Evolutionary conservation across 37 sponge, comb jelly and placozoan genomes (phyloP).

Genomic region (Mnemiopsis leidyi): DNA sequence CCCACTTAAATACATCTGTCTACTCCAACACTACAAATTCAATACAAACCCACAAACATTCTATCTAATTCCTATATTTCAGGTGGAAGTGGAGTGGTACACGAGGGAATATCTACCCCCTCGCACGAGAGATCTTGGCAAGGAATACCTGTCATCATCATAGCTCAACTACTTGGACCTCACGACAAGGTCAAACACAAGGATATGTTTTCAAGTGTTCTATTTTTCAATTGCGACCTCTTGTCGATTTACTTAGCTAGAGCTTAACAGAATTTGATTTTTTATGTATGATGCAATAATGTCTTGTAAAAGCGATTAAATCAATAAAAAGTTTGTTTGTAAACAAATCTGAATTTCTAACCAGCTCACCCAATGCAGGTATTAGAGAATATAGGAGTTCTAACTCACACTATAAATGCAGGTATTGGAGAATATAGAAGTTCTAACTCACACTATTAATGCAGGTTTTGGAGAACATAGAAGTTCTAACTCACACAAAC

Average conservation of each 20-base stretch:
- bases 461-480: slow-evolving; percentile 19
- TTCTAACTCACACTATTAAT: slow-evolving; percentile 38
- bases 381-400: neutral
- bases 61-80: no score
- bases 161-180: slow-evolving; percentile 35
- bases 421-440: slow-evolving; percentile 18
- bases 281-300: no score
- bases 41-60: no score
- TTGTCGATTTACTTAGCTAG: no score
- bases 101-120: slow-evolving; percentile 7
- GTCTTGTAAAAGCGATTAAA: no score
- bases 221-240: no score
- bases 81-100: neutral
- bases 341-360: no score
- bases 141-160: slow-evolving; percentile 24
- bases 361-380: no score
- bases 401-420: slow-evolving; percentile 43
- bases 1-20: no score
- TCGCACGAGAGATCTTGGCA: slow-evolving; percentile 54
- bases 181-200: slow-evolving; percentile 39
- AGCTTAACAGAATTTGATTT: no score
- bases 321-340: no score
- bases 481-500: slow-evolving; percentile 31
- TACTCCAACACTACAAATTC: no score
- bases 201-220: neutral